Base-by-base conservation (phyloP, 2,888 invertebrate genomes). In the Macrostomum cliftonense region DNA sequence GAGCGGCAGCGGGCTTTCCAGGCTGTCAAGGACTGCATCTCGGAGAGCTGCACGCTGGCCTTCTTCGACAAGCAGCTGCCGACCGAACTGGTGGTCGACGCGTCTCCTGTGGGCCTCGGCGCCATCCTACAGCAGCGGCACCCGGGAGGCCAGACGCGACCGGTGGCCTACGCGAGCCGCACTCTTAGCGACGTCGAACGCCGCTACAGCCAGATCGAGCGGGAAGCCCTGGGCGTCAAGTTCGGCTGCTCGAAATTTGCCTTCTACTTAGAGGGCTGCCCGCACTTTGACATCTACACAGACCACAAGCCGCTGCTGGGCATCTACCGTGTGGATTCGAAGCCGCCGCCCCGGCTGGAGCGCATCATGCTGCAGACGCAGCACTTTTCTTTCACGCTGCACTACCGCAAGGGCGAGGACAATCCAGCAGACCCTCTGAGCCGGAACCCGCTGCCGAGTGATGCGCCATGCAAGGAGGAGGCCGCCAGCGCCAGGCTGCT, bases 81-180 rank as follows among this genome's bases (percentile, higher is more conserved):
- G 40, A 53, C 45, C 16, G 51, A 52, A n/a, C 40, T 59, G 2
- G 39, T 51, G 11, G 54, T 53, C 1, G 57, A 59, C 52, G 57
- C 55, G 11, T 55, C 53, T 39, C 56, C 57, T 9, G 52, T 55
- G 4, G 58, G 58, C 2, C 36, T 58, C 12, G 56, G 55, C 1
- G 57, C 57, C 11, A 53, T 58, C 7, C 43, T 57, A 1, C 47
- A 47, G n/a, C 58, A 60, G 20, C 40, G 56, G 13, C 52, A 49
- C 17, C 28, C 47, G 2, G 52, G 43, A 1, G n/a, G n/a, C n/a
- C 40, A 52, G 39, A 21, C 5, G 11, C 40, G 47, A 0, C 46
- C 52, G 2, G 52, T 56, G 14, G 42, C n/a, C 1, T 56, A 54
- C 50, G 56, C 53, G 13, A 55, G 53, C 42, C 19, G 54, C n/a